Evolutionary conservation across 1,140 invertebrate species (phyloP), one percentile per base, ranked within the genome.

Genomic region (Aporrectodea caliginosa): DNA sequence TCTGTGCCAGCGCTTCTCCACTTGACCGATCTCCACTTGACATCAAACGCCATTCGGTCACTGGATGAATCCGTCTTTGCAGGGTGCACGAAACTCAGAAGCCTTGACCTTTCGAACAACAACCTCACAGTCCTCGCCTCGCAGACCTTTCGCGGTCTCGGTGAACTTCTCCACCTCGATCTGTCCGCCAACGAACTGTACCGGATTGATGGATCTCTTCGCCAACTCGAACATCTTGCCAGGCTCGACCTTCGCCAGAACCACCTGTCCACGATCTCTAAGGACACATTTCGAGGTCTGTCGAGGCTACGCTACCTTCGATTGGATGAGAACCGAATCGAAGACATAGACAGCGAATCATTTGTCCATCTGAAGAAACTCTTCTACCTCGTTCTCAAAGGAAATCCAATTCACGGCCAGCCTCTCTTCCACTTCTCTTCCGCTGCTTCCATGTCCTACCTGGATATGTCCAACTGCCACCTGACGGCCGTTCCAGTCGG

Each of bases 401-500:
- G 84, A 73, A 90, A 90, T 82, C 88, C 87, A 31, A 79, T 90
- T 22, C 6, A 30, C 1, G 16, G 14, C 14, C 69, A 78, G 27
- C 29, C n/a, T 29, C 32, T 29, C 27, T 70, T 80, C 35, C 29
- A 84, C 14, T 82, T 84, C 35, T 27, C 34, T 0, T 74, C 75
- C 14, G 29, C 32, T 0, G 29, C 32, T 0, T 32, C 30, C 0
- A 70, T 86, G 29, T 80, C 81, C 0, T 93, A 92, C 76, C 91
- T 96, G 30, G 93, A 95, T 85, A 92, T 94, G 0, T 94, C 94
- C 0, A 90, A 91, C 69, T 94, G 93, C 0, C 93, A 93, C 35
- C 89, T 97, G n/a, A 91, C 90, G 75, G 90, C 92, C 84, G 92
- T 97, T 69, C 95, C 95, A 1, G 92, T 92, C 76, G 92, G 93